phyloP scores from a whole-genome alignment of 2,113 vertebrate genomes.

The Silurus meridionalis region DNA sequence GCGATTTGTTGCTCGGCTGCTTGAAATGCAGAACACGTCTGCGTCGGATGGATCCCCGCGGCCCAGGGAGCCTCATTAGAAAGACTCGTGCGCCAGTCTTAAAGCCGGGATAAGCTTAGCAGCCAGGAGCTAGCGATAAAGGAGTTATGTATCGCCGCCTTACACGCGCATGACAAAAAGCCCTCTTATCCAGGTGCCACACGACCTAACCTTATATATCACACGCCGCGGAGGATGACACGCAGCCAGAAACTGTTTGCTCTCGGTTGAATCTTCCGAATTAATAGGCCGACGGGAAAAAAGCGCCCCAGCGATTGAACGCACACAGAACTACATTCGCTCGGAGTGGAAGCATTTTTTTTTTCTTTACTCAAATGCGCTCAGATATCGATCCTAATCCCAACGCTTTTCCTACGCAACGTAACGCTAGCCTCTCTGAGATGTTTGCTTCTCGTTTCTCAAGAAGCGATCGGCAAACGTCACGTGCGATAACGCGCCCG shows the following conservation, averaged over 20 bases:
- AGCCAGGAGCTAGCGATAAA: slow-evolving; percentile 54
- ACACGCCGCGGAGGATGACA: slow-evolving; percentile 34
- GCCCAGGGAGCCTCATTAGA: slow-evolving; percentile 59
- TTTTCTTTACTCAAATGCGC: neutral
- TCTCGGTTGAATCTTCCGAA: slow-evolving; percentile 34
- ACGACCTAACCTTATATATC: slow-evolving; percentile 48
- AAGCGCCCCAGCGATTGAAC: slow-evolving; percentile 25
- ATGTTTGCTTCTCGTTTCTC: neutral
- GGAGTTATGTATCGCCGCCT: slow-evolving; percentile 54
- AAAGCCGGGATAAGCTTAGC: slow-evolving; percentile 59
- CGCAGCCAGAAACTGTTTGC: slow-evolving; percentile 36
- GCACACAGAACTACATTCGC: slow-evolving; percentile 27
- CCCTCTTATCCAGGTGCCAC: slow-evolving; percentile 58
- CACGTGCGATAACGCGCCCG: neutral
- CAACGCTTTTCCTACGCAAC: neutral
- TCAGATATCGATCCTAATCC: slow-evolving; percentile 20
- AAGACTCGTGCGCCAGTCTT: slow-evolving; percentile 53
- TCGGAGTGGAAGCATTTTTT: neutral
- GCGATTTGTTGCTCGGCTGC: slow-evolving; percentile 26
- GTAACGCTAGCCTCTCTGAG: neutral
- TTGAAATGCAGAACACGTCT: slow-evolving; percentile 57
- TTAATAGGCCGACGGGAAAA: slow-evolving; percentile 12
- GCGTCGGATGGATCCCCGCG: slow-evolving; percentile 42
- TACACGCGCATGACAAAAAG: slow-evolving; percentile 55
- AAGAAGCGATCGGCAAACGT: neutral